phyloP scores from a whole-genome alignment of 2,797 vertebrate species.

The Spheniscus humboldti region DNA sequence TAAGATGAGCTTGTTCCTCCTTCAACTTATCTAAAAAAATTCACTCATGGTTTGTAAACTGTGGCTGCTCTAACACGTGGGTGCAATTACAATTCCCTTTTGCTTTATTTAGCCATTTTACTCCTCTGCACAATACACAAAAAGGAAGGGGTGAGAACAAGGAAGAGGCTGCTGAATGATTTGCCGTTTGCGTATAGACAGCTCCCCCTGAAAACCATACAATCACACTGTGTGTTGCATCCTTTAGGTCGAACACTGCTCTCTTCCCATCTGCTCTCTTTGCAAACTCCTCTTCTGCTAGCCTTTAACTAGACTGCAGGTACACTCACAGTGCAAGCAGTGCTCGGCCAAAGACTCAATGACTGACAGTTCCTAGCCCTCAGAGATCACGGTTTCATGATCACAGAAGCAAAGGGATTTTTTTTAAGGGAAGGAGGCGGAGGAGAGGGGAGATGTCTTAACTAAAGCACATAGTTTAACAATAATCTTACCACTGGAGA shows the following conservation, averaged over 20 bases:
- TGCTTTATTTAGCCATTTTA: not conserved
- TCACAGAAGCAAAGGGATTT: not conserved
- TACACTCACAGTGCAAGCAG: not conserved
- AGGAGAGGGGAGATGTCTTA: not conserved
- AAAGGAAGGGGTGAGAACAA: not conserved
- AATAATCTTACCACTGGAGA: slow-evolving; percentile 96
- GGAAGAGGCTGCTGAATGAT: not conserved
- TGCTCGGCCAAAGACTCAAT: not conserved
- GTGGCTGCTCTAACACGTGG: not conserved
- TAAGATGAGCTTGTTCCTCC: not conserved
- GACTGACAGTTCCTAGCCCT: not conserved
- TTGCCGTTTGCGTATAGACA: not conserved
- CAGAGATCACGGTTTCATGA: not conserved
- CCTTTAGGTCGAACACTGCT: not conserved
- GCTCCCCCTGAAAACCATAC: not conserved
- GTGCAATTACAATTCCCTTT: not conserved
- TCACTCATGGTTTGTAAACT: not conserved
- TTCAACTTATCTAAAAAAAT: not conserved
- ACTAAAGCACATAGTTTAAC: slow-evolving; percentile 64
- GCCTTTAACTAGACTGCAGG: not conserved
- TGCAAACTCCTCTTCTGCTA: not conserved
- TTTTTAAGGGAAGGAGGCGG: not conserved
- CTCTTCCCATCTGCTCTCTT: not conserved
- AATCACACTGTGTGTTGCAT: not conserved
- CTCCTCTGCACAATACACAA: not conserved